Evolutionary conservation across 2,888 invertebrate genomes (phyloP).

Genomic region (Leptarthrus brevirostris): DNA sequence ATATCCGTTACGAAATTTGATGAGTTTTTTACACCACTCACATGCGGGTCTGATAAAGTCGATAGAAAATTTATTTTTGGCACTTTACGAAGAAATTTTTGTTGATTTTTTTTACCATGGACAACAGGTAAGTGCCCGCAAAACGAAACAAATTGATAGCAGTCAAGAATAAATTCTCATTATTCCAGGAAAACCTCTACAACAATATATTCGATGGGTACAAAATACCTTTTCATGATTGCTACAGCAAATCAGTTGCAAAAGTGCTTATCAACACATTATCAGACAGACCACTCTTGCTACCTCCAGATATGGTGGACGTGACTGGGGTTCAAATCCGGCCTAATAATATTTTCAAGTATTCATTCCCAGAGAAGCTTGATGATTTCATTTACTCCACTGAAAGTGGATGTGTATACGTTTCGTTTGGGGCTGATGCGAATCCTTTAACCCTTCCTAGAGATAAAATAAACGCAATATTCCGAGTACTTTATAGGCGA

Average conservation of each 20-base stretch:
- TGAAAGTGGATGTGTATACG: slow-evolving; percentile 49
- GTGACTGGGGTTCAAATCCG: slow-evolving; percentile 49
- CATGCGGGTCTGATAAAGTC: neutral
- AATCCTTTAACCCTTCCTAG: slow-evolving; percentile 41
- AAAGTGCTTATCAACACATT: slow-evolving; percentile 49
- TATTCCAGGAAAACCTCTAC: slow-evolving; percentile 36
- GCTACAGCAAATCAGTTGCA: slow-evolving; percentile 11
- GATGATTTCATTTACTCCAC: slow-evolving; percentile 50
- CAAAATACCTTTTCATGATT: neutral
- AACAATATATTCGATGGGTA: slow-evolving; percentile 5
- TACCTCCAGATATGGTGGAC: slow-evolving; percentile 32
- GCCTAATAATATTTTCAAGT: slow-evolving; percentile 22
- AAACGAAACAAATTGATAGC: neutral
- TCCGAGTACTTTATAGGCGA: slow-evolving; percentile 43
- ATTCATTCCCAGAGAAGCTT: slow-evolving; percentile 30
- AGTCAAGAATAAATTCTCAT: neutral
- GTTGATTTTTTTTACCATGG: slow-evolving; percentile 47
- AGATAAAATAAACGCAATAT: slow-evolving; percentile 38
- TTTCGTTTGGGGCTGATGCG: slow-evolving; percentile 49
- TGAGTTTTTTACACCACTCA: neutral
- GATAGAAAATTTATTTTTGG: slow-evolving; percentile 14
- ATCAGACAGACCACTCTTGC: neutral
- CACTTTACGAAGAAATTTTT: slow-evolving; percentile 36
- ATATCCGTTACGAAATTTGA: slow-evolving; percentile 46
- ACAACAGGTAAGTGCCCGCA: slow-evolving; percentile 42